These are phyloP conservation scores for Nycticebus coucang DNA, from an alignment of 2,113 vertebrate genomes.

Conservation along the genomic window DNA sequence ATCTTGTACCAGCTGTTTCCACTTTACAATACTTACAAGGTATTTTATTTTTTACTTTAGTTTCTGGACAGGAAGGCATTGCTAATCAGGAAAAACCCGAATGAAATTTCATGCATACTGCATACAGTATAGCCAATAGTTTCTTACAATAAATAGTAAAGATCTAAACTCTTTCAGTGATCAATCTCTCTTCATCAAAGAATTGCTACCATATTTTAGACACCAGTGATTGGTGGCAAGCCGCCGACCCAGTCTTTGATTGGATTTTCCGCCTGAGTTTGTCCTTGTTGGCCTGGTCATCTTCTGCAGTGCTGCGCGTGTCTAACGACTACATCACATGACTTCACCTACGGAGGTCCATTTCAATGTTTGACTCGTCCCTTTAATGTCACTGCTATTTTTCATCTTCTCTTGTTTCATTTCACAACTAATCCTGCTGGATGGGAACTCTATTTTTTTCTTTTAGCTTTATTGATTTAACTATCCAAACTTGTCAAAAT, in stretches of 20 bases:
- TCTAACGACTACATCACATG: background rate
- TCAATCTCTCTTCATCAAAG: background rate
- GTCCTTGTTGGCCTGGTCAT: accelerated
- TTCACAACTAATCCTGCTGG: background rate
- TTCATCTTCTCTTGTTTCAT: background rate
- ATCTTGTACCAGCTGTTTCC: background rate
- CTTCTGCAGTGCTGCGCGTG: background rate
- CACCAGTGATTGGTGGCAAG: background rate
- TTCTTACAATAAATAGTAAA: background rate
- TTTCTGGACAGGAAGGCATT: background rate
- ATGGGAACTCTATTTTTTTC: background rate
- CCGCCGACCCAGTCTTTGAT: background rate
- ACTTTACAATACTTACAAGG: background rate
- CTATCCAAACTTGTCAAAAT: background rate
- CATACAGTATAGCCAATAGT: background rate
- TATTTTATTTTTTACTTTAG: background rate
- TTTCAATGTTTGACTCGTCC: background rate
- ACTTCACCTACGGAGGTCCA: background rate
- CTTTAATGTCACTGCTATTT: background rate
- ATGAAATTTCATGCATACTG: background rate
- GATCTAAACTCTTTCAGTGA: background rate
- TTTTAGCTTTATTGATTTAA: background rate
- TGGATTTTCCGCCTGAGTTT: background rate
- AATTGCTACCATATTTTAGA: background rate
- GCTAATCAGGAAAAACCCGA: background rate